A percentile compares a stretch with the other conserved stretches of the same genome.
These are phyloP conservation scores for Aradophagus sp. DNA, from an alignment of 1,140 invertebrate species.

Conservation along the genomic window DNA sequence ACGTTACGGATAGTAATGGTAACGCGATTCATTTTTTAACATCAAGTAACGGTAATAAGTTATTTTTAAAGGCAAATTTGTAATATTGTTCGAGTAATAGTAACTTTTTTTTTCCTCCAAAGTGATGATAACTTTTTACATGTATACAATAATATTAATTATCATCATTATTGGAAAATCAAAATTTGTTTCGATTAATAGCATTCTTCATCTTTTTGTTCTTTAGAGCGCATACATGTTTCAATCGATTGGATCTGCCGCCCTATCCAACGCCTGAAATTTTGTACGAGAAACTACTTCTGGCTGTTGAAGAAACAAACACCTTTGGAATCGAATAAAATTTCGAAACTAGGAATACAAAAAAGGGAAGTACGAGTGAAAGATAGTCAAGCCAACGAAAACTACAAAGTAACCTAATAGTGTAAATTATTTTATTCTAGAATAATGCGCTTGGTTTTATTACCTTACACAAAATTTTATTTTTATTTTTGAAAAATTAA, in stretches of 20 bases:
- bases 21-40: no score
- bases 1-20: no score
- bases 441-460: no score
- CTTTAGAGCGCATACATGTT: constrained; percentile 94
- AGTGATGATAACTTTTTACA: no score
- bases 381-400: constrained; percentile 21
- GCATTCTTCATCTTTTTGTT: no score
- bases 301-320: constrained; percentile 97
- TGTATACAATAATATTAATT: no score
- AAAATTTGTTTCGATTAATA: no score
- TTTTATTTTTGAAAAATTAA: constrained; percentile 14
- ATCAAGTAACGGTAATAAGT: no score
- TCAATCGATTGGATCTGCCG: constrained; percentile 96
- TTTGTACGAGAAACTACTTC: constrained; percentile 93
- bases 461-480: constrained; percentile 2
- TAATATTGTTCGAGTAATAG: neutral
- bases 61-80: no score
- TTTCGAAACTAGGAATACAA: constrained; percentile 4
- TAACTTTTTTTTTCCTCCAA: no score
- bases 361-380: neutral
- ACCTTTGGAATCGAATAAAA: constrained; percentile 96
- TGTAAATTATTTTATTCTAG: constrained; percentile 16
- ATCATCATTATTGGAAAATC: no score
- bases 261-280: constrained; percentile 95
- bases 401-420: constrained; percentile 14